Percentiles rank a stretch among this genome's conserved stretches.
Conservation (phyloP, 2,113 vertebrate genomes). For the Rhodinocichla rosea region DNA sequence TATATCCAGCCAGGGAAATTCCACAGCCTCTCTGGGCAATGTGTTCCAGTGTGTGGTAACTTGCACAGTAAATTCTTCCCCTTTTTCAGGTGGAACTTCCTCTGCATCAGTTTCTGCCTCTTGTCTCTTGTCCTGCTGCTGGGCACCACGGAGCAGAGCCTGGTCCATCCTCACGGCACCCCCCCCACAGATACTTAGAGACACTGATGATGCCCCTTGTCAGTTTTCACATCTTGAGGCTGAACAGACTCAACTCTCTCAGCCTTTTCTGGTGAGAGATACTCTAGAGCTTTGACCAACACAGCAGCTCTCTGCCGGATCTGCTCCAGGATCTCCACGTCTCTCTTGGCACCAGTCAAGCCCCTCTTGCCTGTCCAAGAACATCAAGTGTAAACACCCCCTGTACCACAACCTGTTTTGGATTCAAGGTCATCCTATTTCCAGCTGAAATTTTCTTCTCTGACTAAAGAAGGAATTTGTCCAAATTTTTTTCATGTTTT, state of each 20-base stretch:
- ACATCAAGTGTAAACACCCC: neutral
- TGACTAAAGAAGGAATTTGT: neutral
- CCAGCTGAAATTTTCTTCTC: neutral
- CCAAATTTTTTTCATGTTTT: neutral
- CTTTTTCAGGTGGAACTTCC: neutral
- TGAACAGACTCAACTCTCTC: neutral
- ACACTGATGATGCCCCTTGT: no score
- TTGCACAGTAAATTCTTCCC: neutral
- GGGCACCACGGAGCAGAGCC: accelerated
- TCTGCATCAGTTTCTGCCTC: neutral
- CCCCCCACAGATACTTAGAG: neutral
- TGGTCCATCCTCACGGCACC: neutral
- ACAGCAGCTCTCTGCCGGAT: neutral
- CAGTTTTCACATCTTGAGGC: neutral
- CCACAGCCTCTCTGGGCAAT: neutral
- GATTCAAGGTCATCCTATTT: neutral
- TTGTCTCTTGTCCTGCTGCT: neutral
- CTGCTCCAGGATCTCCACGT: neutral
- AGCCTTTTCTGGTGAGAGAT: neutral
- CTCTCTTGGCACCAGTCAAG: neutral
- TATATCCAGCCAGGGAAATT: neutral
- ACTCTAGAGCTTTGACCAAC: neutral
- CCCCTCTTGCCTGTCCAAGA: neutral
- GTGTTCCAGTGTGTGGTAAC: neutral
- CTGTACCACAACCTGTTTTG: neutral